Base-by-base conservation (phyloP, 2,113 vertebrate species). In the Nothobranchius kuhntae region DNA sequence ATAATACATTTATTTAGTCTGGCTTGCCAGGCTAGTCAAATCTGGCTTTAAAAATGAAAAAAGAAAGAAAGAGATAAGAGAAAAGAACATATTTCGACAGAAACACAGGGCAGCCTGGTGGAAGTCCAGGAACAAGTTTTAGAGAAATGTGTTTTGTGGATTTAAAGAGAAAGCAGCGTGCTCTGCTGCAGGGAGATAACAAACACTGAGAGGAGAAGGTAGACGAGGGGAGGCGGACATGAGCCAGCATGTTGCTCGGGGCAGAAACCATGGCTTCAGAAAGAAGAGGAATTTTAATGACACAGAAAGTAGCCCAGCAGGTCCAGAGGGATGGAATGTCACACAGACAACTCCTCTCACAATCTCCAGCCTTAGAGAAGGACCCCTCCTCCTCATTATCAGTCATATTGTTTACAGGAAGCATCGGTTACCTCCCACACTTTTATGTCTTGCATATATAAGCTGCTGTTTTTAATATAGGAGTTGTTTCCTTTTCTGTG, bases 241-340 rank as follows among this genome's bases (percentile, higher is more conserved):
- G 84, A 88, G 82, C 87, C 86, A 90, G 70, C 85, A 73, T 79
- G 86, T 86, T 67, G 77, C 82, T 82, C 26, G 47, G 69, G 78
- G 78, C 69, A 80, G 61, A 82, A 77, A 84, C 64, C 70, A 66
- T 78, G 81, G 80, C 73, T 73, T 75, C 36, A 57, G 74, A 75
- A 67, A 73, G 63, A 80, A 56, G 72, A 86, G 86, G 92, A 91
- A 91, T 91, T 88, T 91, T 90, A 91, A 92, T 91, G 89, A 91
- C 77, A 75, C 62, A 84, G 81, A 91, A 92, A 93, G 82, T 83
- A 81, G 87, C 84, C 85, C 67, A 77, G 90, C 89, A 89, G 85
- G 90, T 91, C 84, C 84, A 73, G 44, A 82, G 66, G 69, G 71
- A 72, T 69, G 63, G 85, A 87, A 92, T 91, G 80, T 88, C 89